Conservation (phyloP, 1,140 invertebrate species). For the Magallana gigas region DNA sequence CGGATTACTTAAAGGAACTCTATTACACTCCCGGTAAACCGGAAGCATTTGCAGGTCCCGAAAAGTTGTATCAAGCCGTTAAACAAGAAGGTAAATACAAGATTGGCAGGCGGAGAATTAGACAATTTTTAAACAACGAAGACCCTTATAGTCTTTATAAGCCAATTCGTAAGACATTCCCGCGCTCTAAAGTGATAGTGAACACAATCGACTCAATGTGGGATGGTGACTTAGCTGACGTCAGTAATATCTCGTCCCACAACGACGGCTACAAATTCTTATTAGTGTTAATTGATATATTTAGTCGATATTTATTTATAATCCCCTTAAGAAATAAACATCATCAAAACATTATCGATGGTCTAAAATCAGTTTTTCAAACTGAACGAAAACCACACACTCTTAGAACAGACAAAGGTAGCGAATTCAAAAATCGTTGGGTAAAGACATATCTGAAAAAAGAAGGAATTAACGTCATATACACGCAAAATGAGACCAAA, state of each 20-base stretch:
- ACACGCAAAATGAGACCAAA: conserved; percentile 43
- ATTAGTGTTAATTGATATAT: conserved; percentile 47
- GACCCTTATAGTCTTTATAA: background rate
- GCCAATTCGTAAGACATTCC: too few species aligned
- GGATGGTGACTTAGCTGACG: too few species aligned
- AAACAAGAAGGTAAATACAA: too few species aligned
- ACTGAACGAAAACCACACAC: conserved; percentile 28
- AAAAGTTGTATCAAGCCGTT: background rate
- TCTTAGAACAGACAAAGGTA: conserved; percentile 49
- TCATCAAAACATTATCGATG: conserved; percentile 30
- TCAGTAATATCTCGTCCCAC: background rate
- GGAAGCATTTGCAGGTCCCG: conserved; percentile 40
- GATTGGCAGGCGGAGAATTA: too few species aligned
- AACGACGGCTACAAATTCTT: conserved; percentile 40
- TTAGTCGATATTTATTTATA: conserved; percentile 39
- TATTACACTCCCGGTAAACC: conserved; percentile 39
- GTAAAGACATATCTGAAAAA: conserved; percentile 34
- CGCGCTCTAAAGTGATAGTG: too few species aligned
- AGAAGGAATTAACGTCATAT: conserved; percentile 25
- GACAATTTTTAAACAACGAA: too few species aligned
- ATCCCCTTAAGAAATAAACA: conserved; percentile 38
- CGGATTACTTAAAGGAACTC: conserved; percentile 37
- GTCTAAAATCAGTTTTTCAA: conserved; percentile 14
- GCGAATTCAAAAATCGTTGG: conserved; percentile 45
- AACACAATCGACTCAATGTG: too few species aligned